Conservation (phyloP, 2,113 vertebrate genomes). For the Nymphicus hollandicus region DNA sequence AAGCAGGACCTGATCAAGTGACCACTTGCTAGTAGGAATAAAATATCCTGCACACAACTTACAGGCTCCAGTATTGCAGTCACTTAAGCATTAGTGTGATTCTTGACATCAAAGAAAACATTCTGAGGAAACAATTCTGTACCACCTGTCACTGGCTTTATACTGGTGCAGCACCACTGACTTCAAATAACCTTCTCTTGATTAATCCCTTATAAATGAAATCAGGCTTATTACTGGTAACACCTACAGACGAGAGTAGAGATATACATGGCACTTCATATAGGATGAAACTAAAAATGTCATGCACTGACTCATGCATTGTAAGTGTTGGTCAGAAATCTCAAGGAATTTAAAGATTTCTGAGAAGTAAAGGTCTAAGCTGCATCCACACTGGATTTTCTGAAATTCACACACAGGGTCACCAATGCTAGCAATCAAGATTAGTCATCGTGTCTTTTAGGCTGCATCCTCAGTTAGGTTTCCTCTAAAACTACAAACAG, state of each 20-base stretch:
- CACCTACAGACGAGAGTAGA: not conserved
- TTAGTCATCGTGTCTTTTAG: not conserved
- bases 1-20: not conserved
- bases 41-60: not conserved
- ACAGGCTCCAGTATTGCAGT: not conserved
- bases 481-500: not conserved
- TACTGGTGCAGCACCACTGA: not conserved
- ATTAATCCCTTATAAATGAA: not conserved
- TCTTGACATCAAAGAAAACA: not conserved
- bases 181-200: not conserved
- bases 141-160: not conserved
- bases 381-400: not conserved
- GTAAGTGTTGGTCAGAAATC: not conserved
- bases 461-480: not conserved
- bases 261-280: not conserved
- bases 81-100: not conserved
- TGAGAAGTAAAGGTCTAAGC: not conserved
- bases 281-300: not conserved
- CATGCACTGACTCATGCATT: not conserved
- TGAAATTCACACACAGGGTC: not conserved
- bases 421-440: not conserved
- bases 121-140: not conserved
- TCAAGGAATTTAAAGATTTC: not conserved
- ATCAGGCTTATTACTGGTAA: not conserved
- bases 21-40: not conserved